phyloP scores from a whole-genome alignment of 2,888 invertebrate species.

The Melipona beecheii region DNA sequence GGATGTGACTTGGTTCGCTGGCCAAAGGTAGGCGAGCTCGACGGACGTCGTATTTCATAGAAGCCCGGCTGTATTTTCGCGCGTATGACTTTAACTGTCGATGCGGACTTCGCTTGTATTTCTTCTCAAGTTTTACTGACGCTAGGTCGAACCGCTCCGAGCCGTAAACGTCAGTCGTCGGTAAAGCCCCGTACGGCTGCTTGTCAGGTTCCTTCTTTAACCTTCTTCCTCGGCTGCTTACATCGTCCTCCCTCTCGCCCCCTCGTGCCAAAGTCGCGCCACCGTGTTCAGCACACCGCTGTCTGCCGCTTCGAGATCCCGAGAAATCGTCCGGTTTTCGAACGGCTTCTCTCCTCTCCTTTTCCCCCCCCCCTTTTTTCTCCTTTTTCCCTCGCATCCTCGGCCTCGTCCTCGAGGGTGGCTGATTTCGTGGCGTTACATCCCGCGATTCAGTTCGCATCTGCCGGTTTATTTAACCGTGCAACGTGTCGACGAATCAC shows the following conservation, averaged over 20 bases:
- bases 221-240: conserved; percentile 58
- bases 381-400: not conserved
- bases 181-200: conserved; percentile 65
- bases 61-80: conserved; percentile 80
- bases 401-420: not conserved
- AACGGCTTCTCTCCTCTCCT: not conserved
- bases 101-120: conserved; percentile 80
- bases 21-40: conserved; percentile 54
- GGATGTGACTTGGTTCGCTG: conserved; percentile 43
- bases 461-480: not conserved
- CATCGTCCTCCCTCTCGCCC: conserved; percentile 5
- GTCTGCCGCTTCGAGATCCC: conserved; percentile 9
- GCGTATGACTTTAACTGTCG: conserved; percentile 83
- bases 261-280: not conserved
- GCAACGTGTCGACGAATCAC: not conserved
- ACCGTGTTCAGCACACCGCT: not conserved
- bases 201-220: conserved; percentile 59
- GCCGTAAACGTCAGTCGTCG: conserved; percentile 78
- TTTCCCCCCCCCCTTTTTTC: no score
- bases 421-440: not conserved
- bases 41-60: conserved; percentile 79
- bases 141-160: conserved; percentile 76
- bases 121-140: conserved; percentile 80
- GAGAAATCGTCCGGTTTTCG: conserved; percentile 20
- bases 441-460: not conserved